Evolutionary conservation across 2,113 vertebrate genomes (phyloP).

Genomic region (Heterocephalus glaber): DNA sequence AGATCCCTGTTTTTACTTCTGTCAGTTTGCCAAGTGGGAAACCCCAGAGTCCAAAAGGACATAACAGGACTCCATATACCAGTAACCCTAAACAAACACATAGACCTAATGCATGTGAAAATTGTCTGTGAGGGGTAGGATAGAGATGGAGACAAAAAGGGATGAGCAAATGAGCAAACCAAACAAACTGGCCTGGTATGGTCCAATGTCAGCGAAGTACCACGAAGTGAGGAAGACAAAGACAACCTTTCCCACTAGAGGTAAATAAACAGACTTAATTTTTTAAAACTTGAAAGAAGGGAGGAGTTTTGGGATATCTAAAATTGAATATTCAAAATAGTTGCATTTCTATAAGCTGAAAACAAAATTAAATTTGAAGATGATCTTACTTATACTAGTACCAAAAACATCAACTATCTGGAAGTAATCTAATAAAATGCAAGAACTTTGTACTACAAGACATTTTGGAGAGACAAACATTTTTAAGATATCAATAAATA

Average conservation of each 20-base stretch:
- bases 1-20: not conserved
- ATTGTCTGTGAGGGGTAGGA: not conserved
- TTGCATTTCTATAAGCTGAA: not conserved
- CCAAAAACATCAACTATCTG: not conserved
- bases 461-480: not conserved
- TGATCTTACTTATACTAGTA: not conserved
- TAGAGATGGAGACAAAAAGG: not conserved
- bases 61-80: not conserved
- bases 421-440: not conserved
- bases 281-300: not conserved
- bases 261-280: not conserved
- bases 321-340: not conserved
- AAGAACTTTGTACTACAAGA: not conserved
- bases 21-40: not conserved
- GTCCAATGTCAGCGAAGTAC: fast-evolving
- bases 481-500: not conserved
- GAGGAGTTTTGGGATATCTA: not conserved
- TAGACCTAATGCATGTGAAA: fast-evolving
- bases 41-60: not conserved
- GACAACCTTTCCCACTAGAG: not conserved
- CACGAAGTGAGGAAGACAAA: not conserved
- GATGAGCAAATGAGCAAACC: not conserved
- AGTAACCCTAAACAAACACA: not conserved
- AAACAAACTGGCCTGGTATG: too few relatives aligned
- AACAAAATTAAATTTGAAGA: not conserved